Evolutionary conservation across 2,797 vertebrate genomes (phyloP), one percentile per base, ranked within the genome.

Genomic region (Parauchenoglanis ngamensis): DNA sequence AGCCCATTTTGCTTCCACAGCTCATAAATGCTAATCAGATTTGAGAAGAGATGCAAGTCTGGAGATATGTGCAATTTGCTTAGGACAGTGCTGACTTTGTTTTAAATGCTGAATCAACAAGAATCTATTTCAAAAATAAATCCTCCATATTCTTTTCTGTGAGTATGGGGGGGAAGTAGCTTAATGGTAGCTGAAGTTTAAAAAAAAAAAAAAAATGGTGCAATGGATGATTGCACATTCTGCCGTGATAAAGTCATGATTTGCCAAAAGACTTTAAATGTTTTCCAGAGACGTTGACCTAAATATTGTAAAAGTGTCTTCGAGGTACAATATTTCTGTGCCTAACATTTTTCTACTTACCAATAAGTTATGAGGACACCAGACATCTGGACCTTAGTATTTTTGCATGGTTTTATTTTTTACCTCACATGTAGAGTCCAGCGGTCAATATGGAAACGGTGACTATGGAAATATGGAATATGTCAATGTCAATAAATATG

Each of bases 21-120:
- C 52, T 65, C 63, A 52, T 46, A 82, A 82, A 65, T 49, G 40
- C n/a, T 75, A 73, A 82, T 49, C 46, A 83, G 67, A 82, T 49
- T 75, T 61, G 57, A 67, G n/a, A 54, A 83, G 63, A 31, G 40
- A 46, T 81, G 57, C 78, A n/a, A 63, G 79, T 11, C 40, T 4
- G 59, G 44, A 65, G 59, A 67, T 52, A 67, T 52, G 31, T 82
- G 40, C 4, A 83, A 83, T 67, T 31, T 25, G 44, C 21, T 25
- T 61, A 80, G 23, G 46, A 57, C 28, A 1, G 19, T 35, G 76
- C 57, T 25, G 78, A n/a, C 56, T 44, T 44, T 6, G 13, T 61
- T 61, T 80, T 7, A 80, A 40, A 61, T 44, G 56, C 77, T 56
- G 28, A 46, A 46, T 59, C 57, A 67, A 72, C 72, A 46, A 40